These are phyloP conservation scores for Ptychochromis oligacanthus DNA, from an alignment of 2,113 vertebrate species.

Conservation along the genomic window DNA sequence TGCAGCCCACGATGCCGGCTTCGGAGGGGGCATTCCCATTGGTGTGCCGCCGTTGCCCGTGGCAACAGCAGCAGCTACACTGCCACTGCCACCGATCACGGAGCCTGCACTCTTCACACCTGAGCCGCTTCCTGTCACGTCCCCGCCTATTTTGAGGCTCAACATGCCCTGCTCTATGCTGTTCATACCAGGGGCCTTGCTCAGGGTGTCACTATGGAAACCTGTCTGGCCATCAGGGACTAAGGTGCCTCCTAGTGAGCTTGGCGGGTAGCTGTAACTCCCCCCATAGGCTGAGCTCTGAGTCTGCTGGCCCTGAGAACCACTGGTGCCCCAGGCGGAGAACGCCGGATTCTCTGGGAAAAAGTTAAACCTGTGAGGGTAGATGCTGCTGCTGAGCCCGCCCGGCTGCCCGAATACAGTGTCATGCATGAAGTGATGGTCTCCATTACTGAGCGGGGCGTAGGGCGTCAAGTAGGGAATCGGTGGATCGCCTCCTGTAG, in stretches of 20 bases:
- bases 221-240: constrained; percentile 93
- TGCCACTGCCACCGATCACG: constrained; percentile 82
- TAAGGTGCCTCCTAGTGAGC: constrained; percentile 93
- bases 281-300: constrained; percentile 94
- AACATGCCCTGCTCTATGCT: constrained; percentile 97
- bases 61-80: constrained; percentile 70
- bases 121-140: constrained; percentile 85
- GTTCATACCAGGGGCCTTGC: constrained; percentile 96
- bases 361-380: constrained; percentile 96
- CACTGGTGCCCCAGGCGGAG: constrained; percentile 95
- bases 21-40: constrained; percentile 89
- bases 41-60: constrained; percentile 87
- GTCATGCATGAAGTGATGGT: constrained; percentile 98
- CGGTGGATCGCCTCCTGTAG: constrained; percentile 95
- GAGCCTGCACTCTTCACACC: constrained; percentile 92
- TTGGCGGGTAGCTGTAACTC: constrained; percentile 95
- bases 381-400: constrained; percentile 93
- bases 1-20: constrained; percentile 96
- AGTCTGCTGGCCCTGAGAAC: constrained; percentile 96
- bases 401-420: constrained; percentile 97
- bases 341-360: constrained; percentile 98
- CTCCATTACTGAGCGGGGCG: constrained; percentile 95
- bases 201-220: constrained; percentile 93
- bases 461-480: constrained; percentile 97
- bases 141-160: constrained; percentile 92